A percentile compares a stretch with the other conserved stretches of the same genome.
phyloP scores from a whole-genome alignment of 2,888 invertebrate species.

The Lumbricus terrestris region DNA sequence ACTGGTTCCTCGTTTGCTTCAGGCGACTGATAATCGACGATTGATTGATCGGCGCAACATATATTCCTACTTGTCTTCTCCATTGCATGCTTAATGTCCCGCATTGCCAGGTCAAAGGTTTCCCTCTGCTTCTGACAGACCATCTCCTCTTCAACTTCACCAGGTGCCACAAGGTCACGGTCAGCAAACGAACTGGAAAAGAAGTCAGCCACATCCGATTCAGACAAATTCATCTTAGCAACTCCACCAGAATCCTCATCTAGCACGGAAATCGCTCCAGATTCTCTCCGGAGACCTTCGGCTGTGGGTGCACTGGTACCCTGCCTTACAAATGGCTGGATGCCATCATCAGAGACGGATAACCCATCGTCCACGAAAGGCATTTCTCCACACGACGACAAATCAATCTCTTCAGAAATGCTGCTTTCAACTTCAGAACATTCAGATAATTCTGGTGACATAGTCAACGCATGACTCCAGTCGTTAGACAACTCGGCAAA shows the following conservation, averaged over 20 bases:
- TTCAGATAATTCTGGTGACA: neutral
- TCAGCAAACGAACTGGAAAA: neutral
- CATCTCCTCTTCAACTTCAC: neutral
- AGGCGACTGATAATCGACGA: neutral
- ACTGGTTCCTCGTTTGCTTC: neutral
- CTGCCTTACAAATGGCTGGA: neutral
- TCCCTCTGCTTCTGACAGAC: neutral
- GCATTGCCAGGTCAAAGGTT: slow-evolving; percentile 3
- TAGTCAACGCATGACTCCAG: neutral
- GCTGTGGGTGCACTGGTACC: neutral
- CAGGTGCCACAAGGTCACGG: neutral
- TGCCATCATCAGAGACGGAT: neutral
- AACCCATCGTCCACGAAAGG: neutral
- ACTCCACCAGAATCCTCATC: neutral
- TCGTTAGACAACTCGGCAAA: neutral
- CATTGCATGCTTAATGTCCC: neutral
- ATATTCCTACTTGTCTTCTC: neutral
- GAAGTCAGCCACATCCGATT: neutral
- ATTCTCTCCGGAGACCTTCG: neutral
- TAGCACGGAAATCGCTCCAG: neutral
- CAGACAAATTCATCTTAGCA: neutral
- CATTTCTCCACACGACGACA: neutral
- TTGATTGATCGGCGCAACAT: neutral
- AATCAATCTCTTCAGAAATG: neutral
- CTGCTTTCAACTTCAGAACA: neutral